These are phyloP conservation scores for Nothoprocta pentlandii DNA, from an alignment of 2,113 vertebrate genomes.

Conservation along the genomic window DNA sequence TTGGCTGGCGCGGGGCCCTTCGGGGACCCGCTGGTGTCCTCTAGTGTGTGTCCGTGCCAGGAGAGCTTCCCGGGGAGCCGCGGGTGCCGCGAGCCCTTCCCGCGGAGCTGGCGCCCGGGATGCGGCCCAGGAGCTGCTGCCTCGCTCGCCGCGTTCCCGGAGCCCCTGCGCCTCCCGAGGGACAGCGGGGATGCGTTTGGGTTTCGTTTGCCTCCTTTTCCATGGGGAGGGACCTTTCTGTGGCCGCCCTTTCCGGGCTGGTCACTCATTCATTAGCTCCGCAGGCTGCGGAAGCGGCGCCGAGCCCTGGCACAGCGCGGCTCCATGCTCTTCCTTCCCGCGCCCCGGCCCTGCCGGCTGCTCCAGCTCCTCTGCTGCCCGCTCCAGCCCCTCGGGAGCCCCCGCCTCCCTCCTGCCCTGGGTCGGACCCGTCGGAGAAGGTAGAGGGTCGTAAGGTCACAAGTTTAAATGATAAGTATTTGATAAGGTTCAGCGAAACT, in stretches of 20 bases:
- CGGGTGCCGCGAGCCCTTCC: slow-evolving; percentile 18
- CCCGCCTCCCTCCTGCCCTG: accelerated
- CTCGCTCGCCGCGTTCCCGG: no score
- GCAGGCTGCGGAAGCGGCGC: slow-evolving; percentile 8
- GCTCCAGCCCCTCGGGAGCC: not conserved
- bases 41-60: no score
- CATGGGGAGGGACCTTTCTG: not conserved
- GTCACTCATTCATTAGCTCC: not conserved
- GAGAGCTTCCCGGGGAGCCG: not conserved
- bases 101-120: not conserved
- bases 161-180: no score
- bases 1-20: no score
- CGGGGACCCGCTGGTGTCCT: no score
- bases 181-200: no score
- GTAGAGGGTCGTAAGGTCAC: not conserved
- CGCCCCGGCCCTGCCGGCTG: not conserved
- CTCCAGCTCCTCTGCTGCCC: accelerated
- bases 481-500: not conserved
- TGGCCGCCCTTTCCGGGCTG: not conserved
- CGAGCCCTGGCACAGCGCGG: not conserved
- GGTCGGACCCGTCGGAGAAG: accelerated
- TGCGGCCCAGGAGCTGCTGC: no score
- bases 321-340: slow-evolving; percentile 63
- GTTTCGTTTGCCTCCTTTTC: not conserved
- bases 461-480: not conserved